Percentiles rank a stretch among this genome's conserved stretches.
Evolutionary conservation across 2,113 vertebrate species (phyloP).

Genomic region (Hyla sarda): DNA sequence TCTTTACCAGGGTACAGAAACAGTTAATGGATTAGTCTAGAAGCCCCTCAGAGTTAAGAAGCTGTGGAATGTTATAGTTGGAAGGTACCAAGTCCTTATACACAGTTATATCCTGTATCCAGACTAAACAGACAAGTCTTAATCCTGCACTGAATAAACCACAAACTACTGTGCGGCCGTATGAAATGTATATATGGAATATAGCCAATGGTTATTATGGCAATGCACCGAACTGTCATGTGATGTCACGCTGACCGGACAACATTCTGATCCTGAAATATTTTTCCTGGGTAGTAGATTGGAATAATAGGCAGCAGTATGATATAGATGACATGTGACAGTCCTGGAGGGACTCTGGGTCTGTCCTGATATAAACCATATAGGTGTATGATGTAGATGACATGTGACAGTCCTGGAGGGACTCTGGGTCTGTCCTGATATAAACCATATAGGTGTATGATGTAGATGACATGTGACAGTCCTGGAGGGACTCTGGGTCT

Average conservation of each 20-base stretch:
- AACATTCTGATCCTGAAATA: not conserved
- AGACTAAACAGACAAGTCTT: not conserved
- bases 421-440: too few relatives aligned
- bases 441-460: too few relatives aligned
- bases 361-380: too few relatives aligned
- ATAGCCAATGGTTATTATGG: not conserved
- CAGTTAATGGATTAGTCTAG: not conserved
- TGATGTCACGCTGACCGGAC: not conserved
- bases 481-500: too few relatives aligned
- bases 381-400: too few relatives aligned
- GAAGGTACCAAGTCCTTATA: not conserved
- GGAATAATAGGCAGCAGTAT: not conserved
- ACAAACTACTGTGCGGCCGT: conserved; percentile 12
- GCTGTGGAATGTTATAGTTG: not conserved
- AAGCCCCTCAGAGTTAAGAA: not conserved
- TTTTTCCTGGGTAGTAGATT: not conserved
- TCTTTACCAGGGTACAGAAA: not conserved
- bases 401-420: too few relatives aligned
- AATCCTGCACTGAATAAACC: not conserved
- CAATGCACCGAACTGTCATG: not conserved
- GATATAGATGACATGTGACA: not conserved
- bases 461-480: too few relatives aligned
- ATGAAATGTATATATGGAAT: too few relatives aligned
- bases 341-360: too few relatives aligned
- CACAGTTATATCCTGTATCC: not conserved